Conservation (phyloP, 2,797 vertebrate genomes). For the Clarias fuscus region DNA sequence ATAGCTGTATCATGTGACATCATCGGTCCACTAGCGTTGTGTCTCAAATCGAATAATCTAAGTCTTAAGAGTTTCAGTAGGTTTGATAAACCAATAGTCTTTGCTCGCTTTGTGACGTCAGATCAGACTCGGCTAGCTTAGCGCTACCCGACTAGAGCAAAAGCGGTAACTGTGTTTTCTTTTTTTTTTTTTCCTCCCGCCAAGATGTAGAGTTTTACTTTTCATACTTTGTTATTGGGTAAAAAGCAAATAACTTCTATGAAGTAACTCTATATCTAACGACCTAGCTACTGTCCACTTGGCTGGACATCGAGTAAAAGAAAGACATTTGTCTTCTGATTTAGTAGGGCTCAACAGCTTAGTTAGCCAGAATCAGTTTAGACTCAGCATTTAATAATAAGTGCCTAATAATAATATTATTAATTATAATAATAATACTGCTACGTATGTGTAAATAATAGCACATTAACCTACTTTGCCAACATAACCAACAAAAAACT, state of each 20-base stretch:
- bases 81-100: neutral
- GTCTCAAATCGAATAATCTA: too few species aligned
- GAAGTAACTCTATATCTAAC: neutral
- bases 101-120: neutral
- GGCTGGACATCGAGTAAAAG: neutral
- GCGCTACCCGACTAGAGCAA: neutral
- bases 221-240: too few species aligned
- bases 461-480: neutral
- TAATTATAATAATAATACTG: too few species aligned
- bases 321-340: neutral
- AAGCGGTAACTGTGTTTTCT: neutral
- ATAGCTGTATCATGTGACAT: neutral
- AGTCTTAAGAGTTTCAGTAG: neutral
- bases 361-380: neutral
- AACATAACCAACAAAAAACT: conserved; percentile 1
- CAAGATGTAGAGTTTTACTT: neutral
- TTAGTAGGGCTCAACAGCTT: neutral
- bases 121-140: neutral
- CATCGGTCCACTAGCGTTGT: neutral
- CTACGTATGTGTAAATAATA: neutral
- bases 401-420: conserved; percentile 14
- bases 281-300: neutral
- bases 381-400: conserved; percentile 30
- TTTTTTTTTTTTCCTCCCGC: too few species aligned
- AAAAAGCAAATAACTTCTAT: neutral